Percentiles rank a stretch among this genome's conserved stretches.
Evolutionary conservation across 2,113 vertebrate species (phyloP).

Genomic region (Odobenus rosmarus): DNA sequence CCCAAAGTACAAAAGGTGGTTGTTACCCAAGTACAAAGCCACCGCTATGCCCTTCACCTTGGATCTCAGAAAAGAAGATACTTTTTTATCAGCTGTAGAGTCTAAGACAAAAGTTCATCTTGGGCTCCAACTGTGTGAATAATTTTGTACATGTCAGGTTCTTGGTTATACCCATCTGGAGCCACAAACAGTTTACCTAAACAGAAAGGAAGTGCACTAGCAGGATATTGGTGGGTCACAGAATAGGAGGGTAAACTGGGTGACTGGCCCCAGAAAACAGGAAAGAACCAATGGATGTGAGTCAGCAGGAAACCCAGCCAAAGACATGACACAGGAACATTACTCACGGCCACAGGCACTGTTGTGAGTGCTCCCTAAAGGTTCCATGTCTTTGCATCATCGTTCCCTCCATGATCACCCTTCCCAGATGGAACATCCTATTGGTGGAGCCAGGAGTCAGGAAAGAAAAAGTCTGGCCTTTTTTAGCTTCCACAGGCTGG

Average conservation of each 20-base stretch:
- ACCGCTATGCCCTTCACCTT: background rate
- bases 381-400: background rate
- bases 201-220: background rate
- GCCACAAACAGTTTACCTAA: constrained; percentile 16
- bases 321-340: constrained; percentile 35
- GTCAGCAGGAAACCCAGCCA: constrained; percentile 54
- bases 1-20: background rate
- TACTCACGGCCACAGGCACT: background rate
- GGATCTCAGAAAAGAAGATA: constrained; percentile 4
- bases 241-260: background rate
- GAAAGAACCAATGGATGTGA: constrained; percentile 38
- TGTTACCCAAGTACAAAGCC: background rate
- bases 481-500: background rate
- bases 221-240: background rate
- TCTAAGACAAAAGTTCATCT: background rate
- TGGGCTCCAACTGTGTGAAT: background rate
- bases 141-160: background rate
- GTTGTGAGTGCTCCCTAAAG: background rate
- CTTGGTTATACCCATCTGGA: constrained; percentile 9
- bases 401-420: background rate
- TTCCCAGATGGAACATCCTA: background rate
- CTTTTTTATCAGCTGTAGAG: background rate
- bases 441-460: background rate
- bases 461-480: background rate
- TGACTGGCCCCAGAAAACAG: background rate